Conservation (phyloP, 2,888 invertebrate genomes). For the Nomada hirtipes region DNA sequence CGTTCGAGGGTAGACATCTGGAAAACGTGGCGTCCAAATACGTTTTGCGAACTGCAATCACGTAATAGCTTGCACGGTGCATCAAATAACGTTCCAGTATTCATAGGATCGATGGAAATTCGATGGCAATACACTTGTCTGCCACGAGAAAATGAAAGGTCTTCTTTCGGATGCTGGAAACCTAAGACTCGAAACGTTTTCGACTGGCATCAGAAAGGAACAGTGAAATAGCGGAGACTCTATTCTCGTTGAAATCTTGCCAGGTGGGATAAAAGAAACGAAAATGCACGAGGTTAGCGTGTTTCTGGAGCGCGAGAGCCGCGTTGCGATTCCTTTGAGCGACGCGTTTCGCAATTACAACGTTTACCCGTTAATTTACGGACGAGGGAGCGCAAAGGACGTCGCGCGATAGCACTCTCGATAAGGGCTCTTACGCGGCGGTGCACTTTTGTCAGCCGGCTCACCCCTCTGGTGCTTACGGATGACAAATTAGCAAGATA, state of each 20-base stretch:
- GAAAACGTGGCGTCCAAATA: slow-evolving; percentile 14
- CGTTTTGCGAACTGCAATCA: slow-evolving; percentile 62
- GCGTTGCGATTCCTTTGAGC: too few relatives aligned
- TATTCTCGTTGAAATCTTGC: too few relatives aligned
- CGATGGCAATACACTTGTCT: slow-evolving; percentile 46
- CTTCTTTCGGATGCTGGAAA: slow-evolving; percentile 11
- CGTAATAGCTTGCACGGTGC: slow-evolving; percentile 48
- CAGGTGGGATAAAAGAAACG: too few relatives aligned
- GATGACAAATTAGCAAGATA: slow-evolving; percentile 71
- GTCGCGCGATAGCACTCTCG: slow-evolving; percentile 45
- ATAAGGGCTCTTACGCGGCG: slow-evolving; percentile 48
- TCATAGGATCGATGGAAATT: slow-evolving; percentile 46
- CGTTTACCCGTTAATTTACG: slow-evolving; percentile 51
- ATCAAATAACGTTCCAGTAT: slow-evolving; percentile 27
- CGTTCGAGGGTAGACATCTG: slow-evolving; percentile 10
- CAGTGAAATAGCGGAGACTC: background rate
- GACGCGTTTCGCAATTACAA: slow-evolving; percentile 45
- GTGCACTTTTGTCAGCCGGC: slow-evolving; percentile 59
- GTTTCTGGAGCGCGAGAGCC: background rate
- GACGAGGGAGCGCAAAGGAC: slow-evolving; percentile 39
- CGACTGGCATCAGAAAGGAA: too few relatives aligned
- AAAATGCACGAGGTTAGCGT: slow-evolving; percentile 1
- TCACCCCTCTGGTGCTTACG: slow-evolving; percentile 55
- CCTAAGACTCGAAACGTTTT: slow-evolving; percentile 15
- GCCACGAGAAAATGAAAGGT: slow-evolving; percentile 41